Base-by-base conservation (phyloP, 2,797 vertebrate species). In the Leptatherina wallacei region DNA sequence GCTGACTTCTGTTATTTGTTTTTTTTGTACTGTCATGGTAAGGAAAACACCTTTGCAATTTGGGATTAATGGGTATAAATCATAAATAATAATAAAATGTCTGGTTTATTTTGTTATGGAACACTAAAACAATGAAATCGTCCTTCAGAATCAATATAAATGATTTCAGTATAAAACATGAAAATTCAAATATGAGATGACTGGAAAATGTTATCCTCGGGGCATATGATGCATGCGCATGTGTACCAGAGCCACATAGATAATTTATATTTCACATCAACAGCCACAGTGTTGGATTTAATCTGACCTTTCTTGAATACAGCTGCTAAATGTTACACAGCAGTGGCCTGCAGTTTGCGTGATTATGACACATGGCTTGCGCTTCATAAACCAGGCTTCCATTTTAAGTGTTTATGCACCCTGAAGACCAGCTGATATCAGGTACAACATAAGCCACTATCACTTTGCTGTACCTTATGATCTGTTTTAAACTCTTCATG, bases 231-330 rank as follows among this genome's bases (percentile, higher is more conserved):
- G 65, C 61, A 77, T 61, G 77, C 61, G 70, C 57, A 65, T 65
- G 49, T 65, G 58, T 73, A 55, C 61, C 27, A 69, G 52, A 52
- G 69, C 61, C 65, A 64, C 32, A 74, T 77, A 71, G 55, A 72
- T 78, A n/a, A 81, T 81, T 85, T 51, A 66, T 65, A 65, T 75
- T 73, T 77, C 67, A 71, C 55, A 63, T 57, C 14, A 75, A 65
- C 63, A 70, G 67, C 66, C 30, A 57, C 35, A 59, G 33, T 68
- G 65, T 78, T 75, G 61, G 27, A 57, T 77, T 69, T 68, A 61
- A 24, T 3, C 4, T 62, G 77, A 60, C 22, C 75, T 32, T 55
- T 65, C 74, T 78, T 75, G 66, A 63, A 71, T 55, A 44, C 57
- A 60, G 35, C 61, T 68, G 65, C 36, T 44, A 32, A 35, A 33